Evolutionary conservation across 23 tunicate genomes (phyloP).

Genomic region (Styela plicata): DNA sequence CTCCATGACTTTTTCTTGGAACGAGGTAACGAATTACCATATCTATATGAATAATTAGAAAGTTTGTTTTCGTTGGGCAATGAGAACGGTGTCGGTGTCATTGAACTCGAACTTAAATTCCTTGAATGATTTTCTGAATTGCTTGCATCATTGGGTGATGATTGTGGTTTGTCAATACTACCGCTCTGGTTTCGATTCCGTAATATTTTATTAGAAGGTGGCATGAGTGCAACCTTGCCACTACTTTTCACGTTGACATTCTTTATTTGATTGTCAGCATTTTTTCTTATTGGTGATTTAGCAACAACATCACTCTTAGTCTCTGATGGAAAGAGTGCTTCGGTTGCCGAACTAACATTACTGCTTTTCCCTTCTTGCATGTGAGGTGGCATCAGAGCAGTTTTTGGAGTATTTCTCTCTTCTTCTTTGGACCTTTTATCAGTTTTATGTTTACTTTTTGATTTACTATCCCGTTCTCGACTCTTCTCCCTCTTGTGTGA

Average conservation of each 20-base stretch:
- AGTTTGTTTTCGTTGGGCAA: background rate
- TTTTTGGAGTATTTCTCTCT: slow-evolving; percentile 2
- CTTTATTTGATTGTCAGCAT: slow-evolving; percentile 11
- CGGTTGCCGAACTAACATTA: slow-evolving; percentile 27
- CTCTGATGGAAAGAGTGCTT: slow-evolving; percentile 24
- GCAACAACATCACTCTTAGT: slow-evolving; percentile 22
- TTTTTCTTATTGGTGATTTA: slow-evolving; percentile 25
- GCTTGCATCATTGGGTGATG: background rate
- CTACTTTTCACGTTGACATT: slow-evolving; percentile 2
- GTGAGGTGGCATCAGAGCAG: slow-evolving; percentile 22
- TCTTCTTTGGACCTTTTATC: slow-evolving; percentile 22
- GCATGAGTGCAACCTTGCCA: slow-evolving; percentile 20
- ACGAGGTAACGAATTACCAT: slow-evolving; percentile 29
- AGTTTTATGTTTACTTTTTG: background rate
- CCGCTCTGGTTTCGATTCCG: background rate
- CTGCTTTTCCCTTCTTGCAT: background rate
- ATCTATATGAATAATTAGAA: background rate
- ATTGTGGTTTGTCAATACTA: background rate
- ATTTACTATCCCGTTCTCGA: slow-evolving; percentile 2
- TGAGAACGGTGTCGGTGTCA: slow-evolving; percentile 7
- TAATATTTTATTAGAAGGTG: slow-evolving; percentile 19
- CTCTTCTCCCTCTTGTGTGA: background rate
- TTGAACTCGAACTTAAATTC: slow-evolving; percentile 4
- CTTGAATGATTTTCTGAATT: background rate
- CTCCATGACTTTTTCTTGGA: slow-evolving; percentile 16